These are phyloP conservation scores for Bolborhynchus lineola DNA, from an alignment of 2,113 vertebrate species.

Conservation along the genomic window DNA sequence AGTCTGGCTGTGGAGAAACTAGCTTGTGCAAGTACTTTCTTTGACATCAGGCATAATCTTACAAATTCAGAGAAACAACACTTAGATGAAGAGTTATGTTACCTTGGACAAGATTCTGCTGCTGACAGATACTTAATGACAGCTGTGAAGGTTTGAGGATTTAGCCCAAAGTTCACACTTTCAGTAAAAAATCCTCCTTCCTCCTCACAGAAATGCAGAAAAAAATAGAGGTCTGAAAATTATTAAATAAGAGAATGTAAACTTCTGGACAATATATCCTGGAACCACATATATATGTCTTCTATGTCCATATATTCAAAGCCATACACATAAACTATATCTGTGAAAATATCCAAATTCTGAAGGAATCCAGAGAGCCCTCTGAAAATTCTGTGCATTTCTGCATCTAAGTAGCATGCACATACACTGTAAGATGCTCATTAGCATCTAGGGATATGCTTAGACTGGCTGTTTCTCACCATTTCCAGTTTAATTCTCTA, in stretches of 20 bases:
- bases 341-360: background rate
- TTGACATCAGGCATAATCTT: background rate
- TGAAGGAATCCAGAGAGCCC: background rate
- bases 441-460: background rate
- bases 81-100: background rate
- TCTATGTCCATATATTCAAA: background rate
- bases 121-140: background rate
- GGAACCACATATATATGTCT: background rate
- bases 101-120: background rate
- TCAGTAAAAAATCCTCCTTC: background rate
- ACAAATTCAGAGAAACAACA: background rate
- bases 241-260: background rate
- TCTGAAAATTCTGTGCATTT: background rate
- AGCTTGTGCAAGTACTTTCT: background rate
- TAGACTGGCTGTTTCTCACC: background rate
- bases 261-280: background rate
- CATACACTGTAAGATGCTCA: background rate
- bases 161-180: background rate
- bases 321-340: background rate
- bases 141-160: background rate
- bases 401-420: background rate
- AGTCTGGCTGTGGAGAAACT: background rate
- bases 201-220: background rate
- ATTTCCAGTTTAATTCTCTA: background rate
- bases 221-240: background rate